Evolutionary conservation across 2,797 vertebrate species (phyloP).

Genomic region (Naso thynnoides): DNA sequence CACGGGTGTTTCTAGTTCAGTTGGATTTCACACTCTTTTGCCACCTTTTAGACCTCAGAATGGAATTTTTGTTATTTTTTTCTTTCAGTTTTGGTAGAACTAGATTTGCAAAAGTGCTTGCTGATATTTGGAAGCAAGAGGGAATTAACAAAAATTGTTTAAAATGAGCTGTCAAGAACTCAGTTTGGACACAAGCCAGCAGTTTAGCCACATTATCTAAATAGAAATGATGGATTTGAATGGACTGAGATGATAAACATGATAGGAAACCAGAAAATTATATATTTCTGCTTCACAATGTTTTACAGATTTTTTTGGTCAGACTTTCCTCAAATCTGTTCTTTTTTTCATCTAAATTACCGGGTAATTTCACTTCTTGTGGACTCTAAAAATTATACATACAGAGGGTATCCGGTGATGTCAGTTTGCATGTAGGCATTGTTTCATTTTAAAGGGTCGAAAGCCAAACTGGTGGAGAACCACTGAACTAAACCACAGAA

Average conservation of each 20-base stretch:
- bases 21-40: not conserved
- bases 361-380: not conserved
- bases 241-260: not conserved
- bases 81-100: not conserved
- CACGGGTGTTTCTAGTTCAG: constrained; percentile 18
- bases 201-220: constrained; percentile 11
- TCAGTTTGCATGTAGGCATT: not conserved
- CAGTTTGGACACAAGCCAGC: constrained; percentile 5
- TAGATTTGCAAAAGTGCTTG: not conserved
- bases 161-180: constrained; percentile 5
- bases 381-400: not conserved
- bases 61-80: constrained; percentile 1
- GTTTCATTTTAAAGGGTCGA: not conserved
- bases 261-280: not conserved
- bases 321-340: not conserved
- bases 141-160: not conserved
- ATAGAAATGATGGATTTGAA: constrained; percentile 1
- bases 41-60: not conserved
- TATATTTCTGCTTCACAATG: not conserved
- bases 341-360: not conserved
- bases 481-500: not conserved
- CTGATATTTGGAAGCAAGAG: not conserved
- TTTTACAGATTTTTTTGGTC: not conserved
- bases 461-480: not conserved
- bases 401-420: not conserved